Conservation (phyloP, 2,888 invertebrate genomes). For the Leistus spinibarbis region DNA sequence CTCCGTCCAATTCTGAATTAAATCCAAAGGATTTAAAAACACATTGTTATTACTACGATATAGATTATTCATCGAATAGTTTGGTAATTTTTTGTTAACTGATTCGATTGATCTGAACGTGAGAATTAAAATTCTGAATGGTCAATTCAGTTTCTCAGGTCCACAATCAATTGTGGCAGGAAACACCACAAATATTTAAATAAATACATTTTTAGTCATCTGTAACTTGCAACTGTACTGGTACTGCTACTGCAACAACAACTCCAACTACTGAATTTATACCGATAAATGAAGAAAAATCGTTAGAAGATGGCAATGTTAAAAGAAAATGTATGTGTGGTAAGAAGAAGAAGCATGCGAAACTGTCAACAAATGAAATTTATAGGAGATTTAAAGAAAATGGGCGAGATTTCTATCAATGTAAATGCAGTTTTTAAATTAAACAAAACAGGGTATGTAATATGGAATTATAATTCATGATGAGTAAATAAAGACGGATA, state of each 20-base stretch:
- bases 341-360: not conserved
- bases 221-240: not conserved
- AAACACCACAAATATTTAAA: no score
- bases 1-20: not conserved
- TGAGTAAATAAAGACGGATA: no score
- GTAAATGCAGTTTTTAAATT: not conserved
- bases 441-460: not conserved
- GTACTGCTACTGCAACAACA: not conserved
- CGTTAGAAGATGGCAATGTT: not conserved
- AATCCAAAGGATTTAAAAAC: not conserved
- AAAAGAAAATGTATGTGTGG: not conserved
- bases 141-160: no score
- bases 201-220: not conserved
- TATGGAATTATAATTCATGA: not conserved
- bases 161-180: no score
- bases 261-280: not conserved
- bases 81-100: not conserved
- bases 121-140: not conserved
- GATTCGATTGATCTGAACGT: not conserved
- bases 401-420: not conserved
- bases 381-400: not conserved
- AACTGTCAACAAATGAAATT: not conserved
- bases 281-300: not conserved
- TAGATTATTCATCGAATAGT: not conserved
- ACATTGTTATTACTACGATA: not conserved